A percentile compares a stretch with the other conserved stretches of the same genome.
These are phyloP conservation scores for Diadumene lineata DNA, from an alignment of 92 coral and sea anemone genomes.

Conservation along the genomic window DNA sequence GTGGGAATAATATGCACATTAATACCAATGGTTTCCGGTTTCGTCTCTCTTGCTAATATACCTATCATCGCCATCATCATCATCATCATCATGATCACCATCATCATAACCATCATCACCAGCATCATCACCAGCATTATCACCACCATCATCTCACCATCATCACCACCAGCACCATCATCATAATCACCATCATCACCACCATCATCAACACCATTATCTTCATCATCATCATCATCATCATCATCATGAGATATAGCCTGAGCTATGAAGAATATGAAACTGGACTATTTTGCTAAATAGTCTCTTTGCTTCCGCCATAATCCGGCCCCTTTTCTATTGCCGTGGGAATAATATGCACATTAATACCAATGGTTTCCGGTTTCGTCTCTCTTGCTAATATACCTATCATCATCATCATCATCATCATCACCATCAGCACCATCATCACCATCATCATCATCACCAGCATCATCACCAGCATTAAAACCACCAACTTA, in stretches of 20 bases:
- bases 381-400: not conserved
- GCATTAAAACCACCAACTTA: not conserved
- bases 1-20: too few relatives aligned
- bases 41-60: not conserved
- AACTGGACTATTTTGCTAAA: too few relatives aligned
- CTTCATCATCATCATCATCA: not conserved
- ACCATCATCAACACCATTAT: not conserved
- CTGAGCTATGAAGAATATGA: too few relatives aligned
- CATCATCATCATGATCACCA: constrained; percentile 2
- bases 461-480: not conserved
- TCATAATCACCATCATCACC: not conserved
- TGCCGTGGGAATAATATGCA: too few relatives aligned
- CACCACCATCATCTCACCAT: not conserved
- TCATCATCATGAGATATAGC: not conserved
- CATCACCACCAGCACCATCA: not conserved
- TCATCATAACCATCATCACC: not conserved
- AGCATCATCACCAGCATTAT: not conserved
- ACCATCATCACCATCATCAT: not conserved
- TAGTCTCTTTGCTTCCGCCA: too few relatives aligned
- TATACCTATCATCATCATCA: not conserved
- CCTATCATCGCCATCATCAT: not conserved
- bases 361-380: too few relatives aligned
- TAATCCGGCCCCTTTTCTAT: too few relatives aligned
- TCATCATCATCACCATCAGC: not conserved
- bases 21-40: too few relatives aligned